Evolutionary conservation across 2,888 invertebrate species (phyloP).

Genomic region (Prenolepis imparis): DNA sequence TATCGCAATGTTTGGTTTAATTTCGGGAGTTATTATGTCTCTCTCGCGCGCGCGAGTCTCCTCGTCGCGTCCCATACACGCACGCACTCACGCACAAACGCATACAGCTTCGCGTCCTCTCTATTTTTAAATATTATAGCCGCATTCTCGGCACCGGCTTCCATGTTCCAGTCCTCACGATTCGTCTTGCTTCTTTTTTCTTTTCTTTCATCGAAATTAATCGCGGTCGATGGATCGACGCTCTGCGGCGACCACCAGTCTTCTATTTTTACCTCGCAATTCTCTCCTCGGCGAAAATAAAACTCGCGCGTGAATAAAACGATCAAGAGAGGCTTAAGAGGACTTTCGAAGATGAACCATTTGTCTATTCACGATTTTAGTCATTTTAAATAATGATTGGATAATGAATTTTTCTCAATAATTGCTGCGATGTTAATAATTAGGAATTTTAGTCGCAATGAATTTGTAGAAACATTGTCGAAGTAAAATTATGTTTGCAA

Average conservation of each 20-base stretch:
- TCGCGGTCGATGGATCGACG: constrained; percentile 37
- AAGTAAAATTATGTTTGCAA: background rate
- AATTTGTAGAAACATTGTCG: background rate
- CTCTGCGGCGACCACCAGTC: constrained; percentile 8
- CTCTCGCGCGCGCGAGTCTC: constrained; percentile 10
- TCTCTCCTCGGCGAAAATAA: constrained; percentile 8
- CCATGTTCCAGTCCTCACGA: constrained; percentile 62
- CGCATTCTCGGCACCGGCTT: constrained; percentile 48
- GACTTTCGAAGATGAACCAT: background rate
- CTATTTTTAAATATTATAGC: constrained; percentile 76
- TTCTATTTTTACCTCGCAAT: constrained; percentile 32
- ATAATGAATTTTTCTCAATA: background rate
- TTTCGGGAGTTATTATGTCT: constrained; percentile 71
- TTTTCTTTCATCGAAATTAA: constrained; percentile 39
- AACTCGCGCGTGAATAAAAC: constrained; percentile 15
- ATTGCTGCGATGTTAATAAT: background rate
- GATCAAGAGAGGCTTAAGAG: background rate
- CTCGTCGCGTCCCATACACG: constrained; percentile 39
- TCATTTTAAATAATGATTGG: background rate
- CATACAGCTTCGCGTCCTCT: constrained; percentile 51
- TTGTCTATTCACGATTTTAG: background rate
- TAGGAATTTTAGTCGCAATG: background rate
- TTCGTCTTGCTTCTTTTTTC: constrained; percentile 26
- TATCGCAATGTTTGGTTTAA: constrained; percentile 66
- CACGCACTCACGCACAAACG: constrained; percentile 15